phyloP scores from a whole-genome alignment of 2,888 invertebrate species.

The Anoncus sp. region DNA sequence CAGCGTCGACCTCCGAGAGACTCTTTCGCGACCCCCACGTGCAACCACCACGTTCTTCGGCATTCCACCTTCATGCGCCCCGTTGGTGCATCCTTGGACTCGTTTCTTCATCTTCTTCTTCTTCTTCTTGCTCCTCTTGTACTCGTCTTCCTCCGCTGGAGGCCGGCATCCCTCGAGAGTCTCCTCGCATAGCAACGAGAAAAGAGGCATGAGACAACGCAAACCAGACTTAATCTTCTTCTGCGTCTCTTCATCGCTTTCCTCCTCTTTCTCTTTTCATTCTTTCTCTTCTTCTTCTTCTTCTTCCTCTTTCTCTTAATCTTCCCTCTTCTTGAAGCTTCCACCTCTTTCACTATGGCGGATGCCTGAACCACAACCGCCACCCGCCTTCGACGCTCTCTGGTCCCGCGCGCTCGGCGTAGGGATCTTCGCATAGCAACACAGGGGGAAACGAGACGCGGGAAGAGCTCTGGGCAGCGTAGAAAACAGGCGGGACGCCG shows the following conservation, averaged over 20 bases:
- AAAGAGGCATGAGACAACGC: constrained; percentile 52
- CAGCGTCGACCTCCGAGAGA: constrained; percentile 33
- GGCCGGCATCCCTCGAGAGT: constrained; percentile 40
- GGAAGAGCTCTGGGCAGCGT: constrained; percentile 38
- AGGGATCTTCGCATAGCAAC: constrained; percentile 63
- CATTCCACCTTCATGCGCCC: constrained; percentile 37
- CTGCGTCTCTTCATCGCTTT: constrained; percentile 42
- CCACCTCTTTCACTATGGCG: constrained; percentile 35
- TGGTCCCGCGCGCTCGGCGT: constrained; percentile 48
- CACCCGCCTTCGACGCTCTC: constrained; percentile 47
- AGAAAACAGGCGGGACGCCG: constrained; percentile 63
- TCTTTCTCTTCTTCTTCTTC: constrained; percentile 18
- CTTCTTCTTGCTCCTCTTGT: constrained; percentile 27
- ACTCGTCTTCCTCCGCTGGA: constrained; percentile 44
- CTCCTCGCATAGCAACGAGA: constrained; percentile 62
- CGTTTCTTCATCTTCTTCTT: constrained; percentile 23
- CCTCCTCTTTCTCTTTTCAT: constrained; percentile 22
- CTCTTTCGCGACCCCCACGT: constrained; percentile 43
- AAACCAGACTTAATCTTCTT: constrained; percentile 52
- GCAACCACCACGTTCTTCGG: constrained; percentile 36
- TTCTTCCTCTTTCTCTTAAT: constrained; percentile 3
- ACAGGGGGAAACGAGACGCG: constrained; percentile 39
- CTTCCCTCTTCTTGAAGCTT: constrained; percentile 7
- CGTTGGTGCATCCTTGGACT: constrained; percentile 44
- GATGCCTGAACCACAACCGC: constrained; percentile 42